phyloP scores from a whole-genome alignment of 2,888 invertebrate genomes.

The Tineola bisselliella region DNA sequence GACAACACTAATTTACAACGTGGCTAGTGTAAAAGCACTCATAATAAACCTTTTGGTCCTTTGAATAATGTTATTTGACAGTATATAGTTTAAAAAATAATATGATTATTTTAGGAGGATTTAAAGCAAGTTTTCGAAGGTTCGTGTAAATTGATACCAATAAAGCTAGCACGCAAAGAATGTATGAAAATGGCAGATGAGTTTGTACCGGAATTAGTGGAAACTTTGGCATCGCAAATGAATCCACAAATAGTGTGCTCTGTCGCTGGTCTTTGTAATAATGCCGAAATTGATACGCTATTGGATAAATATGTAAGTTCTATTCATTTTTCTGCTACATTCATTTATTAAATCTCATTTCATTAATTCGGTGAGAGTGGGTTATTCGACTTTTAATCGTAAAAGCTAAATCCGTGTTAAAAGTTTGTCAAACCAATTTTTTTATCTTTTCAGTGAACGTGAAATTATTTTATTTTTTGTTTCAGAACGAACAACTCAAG shows the following conservation, averaged over 20 bases:
- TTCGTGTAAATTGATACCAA: slow-evolving; percentile 81
- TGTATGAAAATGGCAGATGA: slow-evolving; percentile 84
- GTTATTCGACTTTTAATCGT: no score
- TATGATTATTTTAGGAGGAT: slow-evolving; percentile 75
- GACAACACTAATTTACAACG: no score
- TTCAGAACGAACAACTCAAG: slow-evolving; percentile 33
- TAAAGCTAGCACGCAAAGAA: slow-evolving; percentile 77
- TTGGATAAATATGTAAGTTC: slow-evolving; percentile 63
- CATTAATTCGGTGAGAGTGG: no score
- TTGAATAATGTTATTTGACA: no score
- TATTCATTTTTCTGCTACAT: no score
- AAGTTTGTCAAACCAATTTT: no score
- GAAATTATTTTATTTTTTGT: slow-evolving; percentile 3
- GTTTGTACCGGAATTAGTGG: slow-evolving; percentile 87
- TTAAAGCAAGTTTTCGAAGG: slow-evolving; percentile 88
- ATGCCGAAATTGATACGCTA: slow-evolving; percentile 73
- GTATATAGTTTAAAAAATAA: no score
- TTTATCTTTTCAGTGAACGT: not conserved
- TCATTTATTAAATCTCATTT: no score
- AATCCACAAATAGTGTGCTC: slow-evolving; percentile 89
- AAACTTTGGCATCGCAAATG: slow-evolving; percentile 90
- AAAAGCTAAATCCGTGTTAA: no score
- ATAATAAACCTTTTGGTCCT: no score
- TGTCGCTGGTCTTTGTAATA: slow-evolving; percentile 89
- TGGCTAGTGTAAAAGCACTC: no score